These are phyloP conservation scores for Eupithecia tripunctaria DNA, from an alignment of 2,888 invertebrate genomes.

Conservation along the genomic window DNA sequence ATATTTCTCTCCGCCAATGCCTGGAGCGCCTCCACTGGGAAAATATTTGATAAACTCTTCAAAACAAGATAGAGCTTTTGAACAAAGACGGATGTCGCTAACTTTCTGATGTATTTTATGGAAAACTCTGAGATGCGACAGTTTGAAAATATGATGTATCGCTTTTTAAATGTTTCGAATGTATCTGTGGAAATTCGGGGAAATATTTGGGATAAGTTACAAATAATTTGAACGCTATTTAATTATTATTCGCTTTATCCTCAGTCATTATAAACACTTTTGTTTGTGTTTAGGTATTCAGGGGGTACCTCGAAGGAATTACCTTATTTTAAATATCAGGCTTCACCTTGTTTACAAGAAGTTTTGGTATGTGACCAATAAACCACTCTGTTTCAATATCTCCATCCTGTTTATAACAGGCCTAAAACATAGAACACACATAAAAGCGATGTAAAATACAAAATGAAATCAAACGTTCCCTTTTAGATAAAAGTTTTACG, in stretches of 20 bases:
- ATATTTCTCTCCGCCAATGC: constrained; percentile 7
- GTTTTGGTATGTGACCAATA: background rate
- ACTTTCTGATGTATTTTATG: constrained; percentile 25
- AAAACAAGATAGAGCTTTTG: constrained; percentile 21
- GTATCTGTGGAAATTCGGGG: background rate
- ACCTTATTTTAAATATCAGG: too few species aligned
- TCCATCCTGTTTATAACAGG: background rate
- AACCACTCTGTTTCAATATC: background rate
- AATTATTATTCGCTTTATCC: background rate
- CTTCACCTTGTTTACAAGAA: background rate
- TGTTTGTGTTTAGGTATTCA: too few species aligned
- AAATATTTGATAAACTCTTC: constrained; percentile 44
- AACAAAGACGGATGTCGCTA: constrained; percentile 32
- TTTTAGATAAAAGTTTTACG: background rate
- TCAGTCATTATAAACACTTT: background rate
- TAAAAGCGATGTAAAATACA: background rate
- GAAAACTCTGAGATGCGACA: constrained; percentile 13
- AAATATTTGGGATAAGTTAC: background rate
- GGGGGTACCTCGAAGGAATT: too few species aligned
- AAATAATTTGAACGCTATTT: background rate
- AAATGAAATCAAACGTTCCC: background rate
- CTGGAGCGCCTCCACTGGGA: constrained; percentile 22
- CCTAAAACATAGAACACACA: background rate
- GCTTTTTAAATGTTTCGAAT: constrained; percentile 8
- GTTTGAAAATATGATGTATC: constrained; percentile 4